Evolutionary conservation across 2,113 vertebrate species (phyloP), one percentile per base, ranked within the genome.

Genomic region (Indicator maculatus): DNA sequence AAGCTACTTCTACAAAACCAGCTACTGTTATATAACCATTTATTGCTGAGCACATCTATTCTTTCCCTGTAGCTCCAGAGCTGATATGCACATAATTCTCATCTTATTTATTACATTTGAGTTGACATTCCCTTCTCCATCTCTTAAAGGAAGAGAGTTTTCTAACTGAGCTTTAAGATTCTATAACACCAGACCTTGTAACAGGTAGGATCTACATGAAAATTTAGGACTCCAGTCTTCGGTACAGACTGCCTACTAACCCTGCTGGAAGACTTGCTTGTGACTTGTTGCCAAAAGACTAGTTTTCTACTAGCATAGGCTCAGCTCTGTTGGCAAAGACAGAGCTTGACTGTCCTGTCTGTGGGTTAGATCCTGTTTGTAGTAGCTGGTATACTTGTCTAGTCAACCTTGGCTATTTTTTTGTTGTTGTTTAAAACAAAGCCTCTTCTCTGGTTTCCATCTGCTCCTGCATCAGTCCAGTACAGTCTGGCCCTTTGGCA

Each of bases 391-490:
- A 33, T 61, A 27, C n/a, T 78, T 83, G 50, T 15, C 56, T 76
- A 63, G 60, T 80, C 18, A 84, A 88, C 70, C 69, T 66, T 93
- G 52, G 36, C 50, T 89, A 74, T 85, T 55, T 18, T 6, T 41
- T 63, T 94, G 38, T 33, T 83, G 90, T 82, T 79, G 6, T 78
- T 90, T 71, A 73, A 88, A 86, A 75, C 56, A 87, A 86, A 88
- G 19, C 23, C 36, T 69, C n/a, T 89, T 95, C 78, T 92, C 23
- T 80, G 16, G 66, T 66, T 67, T 69, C 27, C 59, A 47, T 56
- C 38, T 63, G 53, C 44, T 59, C 30, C 61, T 67, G 52, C n/a
- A 66, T 59, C 59, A 67, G n/a, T 56, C 58, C 65, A 4, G 39
- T 71, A 63, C 16, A 79, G 20, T 26, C 70, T 64, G 82, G 82